Percentiles rank a stretch among this genome's conserved stretches.
These are phyloP conservation scores for Lissonota sp. DNA, from an alignment of 2,888 invertebrate genomes.

Conservation along the genomic window DNA sequence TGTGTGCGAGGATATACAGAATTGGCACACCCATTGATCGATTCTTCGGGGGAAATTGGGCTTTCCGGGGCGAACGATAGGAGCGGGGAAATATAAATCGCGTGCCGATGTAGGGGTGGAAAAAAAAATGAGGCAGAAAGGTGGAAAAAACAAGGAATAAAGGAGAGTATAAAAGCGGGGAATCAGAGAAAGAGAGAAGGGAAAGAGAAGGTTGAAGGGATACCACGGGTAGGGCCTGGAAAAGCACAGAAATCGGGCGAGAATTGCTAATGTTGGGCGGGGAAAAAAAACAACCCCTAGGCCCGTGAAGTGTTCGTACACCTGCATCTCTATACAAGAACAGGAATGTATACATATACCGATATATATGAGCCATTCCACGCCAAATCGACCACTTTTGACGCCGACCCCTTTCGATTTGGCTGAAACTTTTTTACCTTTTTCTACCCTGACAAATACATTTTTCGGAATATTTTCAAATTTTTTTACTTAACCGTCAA, in stretches of 20 bases:
- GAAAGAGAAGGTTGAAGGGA: constrained; percentile 31
- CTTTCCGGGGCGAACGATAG: constrained; percentile 33
- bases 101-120: constrained; percentile 41
- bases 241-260: constrained; percentile 30
- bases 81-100: constrained; percentile 13
- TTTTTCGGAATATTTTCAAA: too few species aligned
- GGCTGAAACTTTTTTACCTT: too few species aligned
- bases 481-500: too few species aligned
- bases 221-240: not conserved
- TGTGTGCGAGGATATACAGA: constrained; percentile 5
- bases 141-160: not conserved
- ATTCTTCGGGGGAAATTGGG: constrained; percentile 47
- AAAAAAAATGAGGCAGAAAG: constrained; percentile 11
- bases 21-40: constrained; percentile 49
- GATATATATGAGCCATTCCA: not conserved
- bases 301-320: constrained; percentile 3
- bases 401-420: too few species aligned
- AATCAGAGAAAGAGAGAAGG: not conserved
- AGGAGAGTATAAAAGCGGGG: constrained; percentile 41
- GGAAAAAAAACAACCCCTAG: constrained; percentile 27
- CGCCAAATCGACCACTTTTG: too few species aligned
- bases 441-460: too few species aligned
- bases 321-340: not conserved
- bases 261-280: constrained; percentile 32
- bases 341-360: not conserved